These are phyloP conservation scores for Vollenhovia emeryi DNA, from an alignment of 1,140 invertebrate genomes.

Conservation along the genomic window DNA sequence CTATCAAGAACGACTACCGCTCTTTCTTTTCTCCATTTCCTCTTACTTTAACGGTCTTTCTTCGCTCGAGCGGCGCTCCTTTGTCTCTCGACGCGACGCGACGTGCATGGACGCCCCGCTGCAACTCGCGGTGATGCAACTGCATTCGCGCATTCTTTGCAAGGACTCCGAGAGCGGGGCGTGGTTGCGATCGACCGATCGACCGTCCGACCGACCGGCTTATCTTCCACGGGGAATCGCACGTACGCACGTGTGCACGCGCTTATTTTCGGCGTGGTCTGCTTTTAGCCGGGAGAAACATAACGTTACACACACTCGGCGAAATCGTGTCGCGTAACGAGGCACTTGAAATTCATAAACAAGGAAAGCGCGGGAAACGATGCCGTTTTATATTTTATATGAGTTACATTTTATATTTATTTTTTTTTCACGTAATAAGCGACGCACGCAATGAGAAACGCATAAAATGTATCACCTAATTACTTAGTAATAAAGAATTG, in stretches of 20 bases:
- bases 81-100: constrained; percentile 22
- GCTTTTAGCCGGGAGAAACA: constrained; percentile 18
- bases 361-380: background rate
- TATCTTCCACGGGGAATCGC: constrained; percentile 36
- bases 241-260: background rate
- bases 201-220: background rate
- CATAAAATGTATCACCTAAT: background rate
- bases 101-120: background rate
- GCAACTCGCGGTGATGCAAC: constrained; percentile 24
- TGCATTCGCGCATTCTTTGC: constrained; percentile 40
- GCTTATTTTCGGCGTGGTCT: constrained; percentile 27
- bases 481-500: background rate
- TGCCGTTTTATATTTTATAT: background rate
- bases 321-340: constrained; percentile 19
- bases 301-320: background rate
- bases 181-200: constrained; percentile 25
- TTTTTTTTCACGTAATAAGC: background rate
- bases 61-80: background rate
- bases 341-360: background rate
- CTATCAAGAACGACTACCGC: background rate
- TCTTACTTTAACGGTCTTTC: background rate
- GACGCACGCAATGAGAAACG: background rate
- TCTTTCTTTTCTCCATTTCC: background rate
- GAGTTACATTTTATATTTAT: background rate
- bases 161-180: constrained; percentile 42